A percentile compares a stretch with the other conserved stretches of the same genome.
Evolutionary conservation across 2,113 vertebrate genomes (phyloP).

Genomic region (Raphicerus campestris): DNA sequence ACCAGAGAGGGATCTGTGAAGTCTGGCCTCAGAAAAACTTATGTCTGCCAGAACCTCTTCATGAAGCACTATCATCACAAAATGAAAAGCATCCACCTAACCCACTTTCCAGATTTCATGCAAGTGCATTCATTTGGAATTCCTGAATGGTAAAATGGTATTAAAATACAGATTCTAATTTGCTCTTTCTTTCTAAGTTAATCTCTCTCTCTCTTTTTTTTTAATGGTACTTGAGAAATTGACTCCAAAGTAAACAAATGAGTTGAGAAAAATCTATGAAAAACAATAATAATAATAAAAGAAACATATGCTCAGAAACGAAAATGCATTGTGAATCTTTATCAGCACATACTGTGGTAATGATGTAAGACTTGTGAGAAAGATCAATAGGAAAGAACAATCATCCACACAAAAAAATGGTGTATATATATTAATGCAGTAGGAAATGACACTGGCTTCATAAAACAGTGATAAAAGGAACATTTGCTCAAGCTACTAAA

Average conservation of each 20-base stretch:
- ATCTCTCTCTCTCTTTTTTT: not conserved
- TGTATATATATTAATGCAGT: not conserved
- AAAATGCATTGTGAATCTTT: not conserved
- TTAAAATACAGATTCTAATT: not conserved
- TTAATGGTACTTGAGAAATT: not conserved
- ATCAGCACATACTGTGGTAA: not conserved
- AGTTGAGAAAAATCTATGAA: not conserved
- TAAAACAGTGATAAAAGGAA: not conserved
- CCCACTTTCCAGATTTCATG: not conserved
- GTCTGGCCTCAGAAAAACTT: not conserved
- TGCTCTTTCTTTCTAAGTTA: not conserved
- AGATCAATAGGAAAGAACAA: not conserved
- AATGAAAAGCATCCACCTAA: not conserved
- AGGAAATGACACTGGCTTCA: not conserved
- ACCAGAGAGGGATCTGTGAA: not conserved
- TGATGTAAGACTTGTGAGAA: not conserved
- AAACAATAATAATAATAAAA: not conserved
- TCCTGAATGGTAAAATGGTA: not conserved
- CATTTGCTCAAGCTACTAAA: not conserved
- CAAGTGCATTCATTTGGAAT: not conserved
- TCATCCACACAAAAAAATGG: not conserved
- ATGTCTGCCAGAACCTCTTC: not conserved
- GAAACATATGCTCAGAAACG: not conserved
- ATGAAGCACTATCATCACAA: not conserved
- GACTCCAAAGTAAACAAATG: not conserved